Conservation (phyloP, 1,140 invertebrate species). For the Schlechtendalia chinensis region DNA sequence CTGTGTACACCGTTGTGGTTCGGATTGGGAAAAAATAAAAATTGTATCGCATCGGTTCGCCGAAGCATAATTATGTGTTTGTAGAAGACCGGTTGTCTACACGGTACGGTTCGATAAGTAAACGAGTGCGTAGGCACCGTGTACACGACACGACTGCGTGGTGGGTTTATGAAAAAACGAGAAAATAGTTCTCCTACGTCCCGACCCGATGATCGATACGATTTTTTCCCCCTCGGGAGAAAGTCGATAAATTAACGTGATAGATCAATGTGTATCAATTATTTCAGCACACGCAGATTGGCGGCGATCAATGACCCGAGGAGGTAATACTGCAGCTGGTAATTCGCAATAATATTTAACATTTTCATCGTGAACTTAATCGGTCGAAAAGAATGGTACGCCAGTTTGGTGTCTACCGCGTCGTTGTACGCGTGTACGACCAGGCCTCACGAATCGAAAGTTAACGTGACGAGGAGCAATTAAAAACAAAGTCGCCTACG, state of each 20-base stretch:
- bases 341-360: not conserved
- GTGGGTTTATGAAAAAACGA: constrained; percentile 2
- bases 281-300: not conserved
- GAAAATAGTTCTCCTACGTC: constrained; percentile 35
- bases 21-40: not conserved
- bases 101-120: not conserved
- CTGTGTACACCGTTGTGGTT: not conserved
- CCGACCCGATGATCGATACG: not conserved
- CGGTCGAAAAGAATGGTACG: not conserved
- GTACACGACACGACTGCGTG: not conserved
- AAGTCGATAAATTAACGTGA: not conserved
- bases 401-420: not conserved
- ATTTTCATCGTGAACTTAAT: not conserved
- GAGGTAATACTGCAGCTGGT: not conserved
- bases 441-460: not conserved
- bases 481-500: too few species aligned
- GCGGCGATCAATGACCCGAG: not conserved
- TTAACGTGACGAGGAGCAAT: not conserved
- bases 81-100: not conserved
- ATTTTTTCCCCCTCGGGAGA: not conserved
- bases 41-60: not conserved
- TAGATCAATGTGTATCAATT: constrained; percentile 27
- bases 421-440: not conserved
- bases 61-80: not conserved
- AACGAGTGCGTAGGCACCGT: not conserved